Evolutionary conservation across 2,888 invertebrate genomes (phyloP).

Genomic region (Philereme transversata): DNA sequence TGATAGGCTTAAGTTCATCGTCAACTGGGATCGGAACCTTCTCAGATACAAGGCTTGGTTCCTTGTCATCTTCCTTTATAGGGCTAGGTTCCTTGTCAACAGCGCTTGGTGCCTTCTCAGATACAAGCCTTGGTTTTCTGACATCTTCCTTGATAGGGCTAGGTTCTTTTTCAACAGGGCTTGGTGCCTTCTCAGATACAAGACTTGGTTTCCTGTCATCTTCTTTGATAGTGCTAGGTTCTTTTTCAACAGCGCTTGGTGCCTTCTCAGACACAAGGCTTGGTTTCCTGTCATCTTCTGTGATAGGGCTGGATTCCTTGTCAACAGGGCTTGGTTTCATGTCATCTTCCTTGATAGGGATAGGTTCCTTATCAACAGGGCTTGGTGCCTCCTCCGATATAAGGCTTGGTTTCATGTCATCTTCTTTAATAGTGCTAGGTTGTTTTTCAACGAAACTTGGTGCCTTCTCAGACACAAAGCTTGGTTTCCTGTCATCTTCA

Average conservation of each 20-base stretch:
- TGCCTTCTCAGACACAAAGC: constrained; percentile 3
- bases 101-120: background rate
- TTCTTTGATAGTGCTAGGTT: constrained; percentile 12
- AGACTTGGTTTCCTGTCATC: background rate
- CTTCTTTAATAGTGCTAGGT: constrained; percentile 1
- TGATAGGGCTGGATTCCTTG: background rate
- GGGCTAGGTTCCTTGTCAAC: constrained; percentile 8
- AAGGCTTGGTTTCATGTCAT: constrained; percentile 20
- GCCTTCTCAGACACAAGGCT: constrained; percentile 4
- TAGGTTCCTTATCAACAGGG: background rate
- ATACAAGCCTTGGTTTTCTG: too few species aligned
- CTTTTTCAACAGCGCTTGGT: constrained; percentile 18
- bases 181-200: background rate
- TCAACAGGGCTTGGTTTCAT: background rate
- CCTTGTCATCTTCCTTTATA: background rate
- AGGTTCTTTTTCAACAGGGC: constrained; percentile 3
- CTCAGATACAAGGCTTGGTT: too few species aligned
- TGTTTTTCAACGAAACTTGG: background rate
- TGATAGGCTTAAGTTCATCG: background rate
- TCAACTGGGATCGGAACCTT: background rate
- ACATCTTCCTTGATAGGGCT: constrained; percentile 8
- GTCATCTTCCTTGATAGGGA: constrained; percentile 2
- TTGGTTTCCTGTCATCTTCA: background rate
- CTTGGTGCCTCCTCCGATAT: constrained; percentile 4
- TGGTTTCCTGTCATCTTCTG: background rate